These are phyloP conservation scores for Poeciliopsis turneri DNA, from an alignment of 2,797 vertebrate species.

Conservation along the genomic window DNA sequence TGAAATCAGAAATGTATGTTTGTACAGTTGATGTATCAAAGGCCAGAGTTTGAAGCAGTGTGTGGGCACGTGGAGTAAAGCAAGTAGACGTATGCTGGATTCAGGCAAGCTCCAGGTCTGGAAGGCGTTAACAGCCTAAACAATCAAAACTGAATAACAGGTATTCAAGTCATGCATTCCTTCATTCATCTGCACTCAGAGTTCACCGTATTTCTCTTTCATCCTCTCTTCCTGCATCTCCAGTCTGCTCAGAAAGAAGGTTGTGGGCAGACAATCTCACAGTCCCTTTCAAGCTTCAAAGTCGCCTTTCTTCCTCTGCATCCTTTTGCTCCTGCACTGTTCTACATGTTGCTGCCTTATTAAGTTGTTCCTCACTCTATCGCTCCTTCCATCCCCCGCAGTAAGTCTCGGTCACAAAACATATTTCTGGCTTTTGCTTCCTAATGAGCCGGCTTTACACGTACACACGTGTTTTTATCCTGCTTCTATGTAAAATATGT, in stretches of 20 bases:
- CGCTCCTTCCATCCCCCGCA: slow-evolving; percentile 25
- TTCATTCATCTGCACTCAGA: slow-evolving; percentile 37
- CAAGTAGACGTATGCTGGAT: slow-evolving; percentile 36
- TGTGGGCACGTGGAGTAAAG: slow-evolving; percentile 16
- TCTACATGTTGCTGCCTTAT: slow-evolving; percentile 72
- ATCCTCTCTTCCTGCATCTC: slow-evolving; percentile 33
- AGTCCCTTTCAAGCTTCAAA: slow-evolving; percentile 79
- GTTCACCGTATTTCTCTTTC: slow-evolving; percentile 21
- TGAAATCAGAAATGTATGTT: slow-evolving; percentile 58
- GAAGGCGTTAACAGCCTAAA: slow-evolving; percentile 54
- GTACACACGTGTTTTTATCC: neutral
- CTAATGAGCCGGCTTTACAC: slow-evolving; percentile 68
- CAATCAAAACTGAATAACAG: slow-evolving; percentile 40
- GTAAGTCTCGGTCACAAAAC: slow-evolving; percentile 57
- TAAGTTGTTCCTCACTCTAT: slow-evolving; percentile 57
- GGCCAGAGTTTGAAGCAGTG: slow-evolving; percentile 5
- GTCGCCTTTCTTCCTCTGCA: slow-evolving; percentile 64
- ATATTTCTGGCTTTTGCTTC: slow-evolving; percentile 60
- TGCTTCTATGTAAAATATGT: slow-evolving; percentile 3
- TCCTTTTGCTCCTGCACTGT: slow-evolving; percentile 54
- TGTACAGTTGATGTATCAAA: slow-evolving; percentile 52
- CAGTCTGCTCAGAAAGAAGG: slow-evolving; percentile 46
- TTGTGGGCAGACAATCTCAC: slow-evolving; percentile 71
- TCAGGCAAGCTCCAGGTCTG: slow-evolving; percentile 21
- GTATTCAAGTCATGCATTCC: slow-evolving; percentile 35